Evolutionary conservation across 2,888 invertebrate species (phyloP), one percentile per base, ranked within the genome.

Genomic region (Nemotelus nigrinus): DNA sequence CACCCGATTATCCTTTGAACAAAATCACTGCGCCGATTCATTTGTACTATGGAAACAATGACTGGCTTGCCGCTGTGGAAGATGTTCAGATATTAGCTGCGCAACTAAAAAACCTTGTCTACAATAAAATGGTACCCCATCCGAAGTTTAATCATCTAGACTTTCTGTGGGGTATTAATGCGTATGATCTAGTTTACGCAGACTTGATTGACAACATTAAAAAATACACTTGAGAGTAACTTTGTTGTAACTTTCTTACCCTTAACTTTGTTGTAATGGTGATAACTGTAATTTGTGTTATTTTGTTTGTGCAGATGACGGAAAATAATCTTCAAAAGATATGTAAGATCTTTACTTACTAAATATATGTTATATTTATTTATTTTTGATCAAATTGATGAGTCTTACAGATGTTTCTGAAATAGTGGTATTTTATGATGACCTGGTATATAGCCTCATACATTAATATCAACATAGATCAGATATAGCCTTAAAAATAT

Each of bases 1-100:
- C 92, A 2, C 91, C 92, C 0, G 82, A 82, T 0, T 92, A 91
- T 82, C 85, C 90, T 81, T 84, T 91, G 0, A 83, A 84, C 1
- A 88, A 84, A 78, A 83, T 92, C 8, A 89, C 87, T 0, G 84
- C 89, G 2, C 91, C 91, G 0, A 89, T 91, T 0, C 89, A 89
- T 80, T 83, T 93, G 3, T 90, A 91, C 82, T 92, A 89, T 83
- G 89, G 90, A 2, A 87, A 87, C 7, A 89, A 87, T 41, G 93
- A 93, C 82, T 90, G 89, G 83, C 83, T 93, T 8, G 89, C 92
- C 3, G 83, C 88, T 55, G 83, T 86, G 2, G 77, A 78, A 6
- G 90, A 91, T 67, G 89, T 90, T 0, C 55, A 84, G 1, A 83
- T 81, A 43, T 80, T 87, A 48, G 55, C 64, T 39, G 43, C 53